These are phyloP conservation scores for Chymomyza amoena DNA, from an alignment of 2,888 invertebrate genomes.

Conservation along the genomic window DNA sequence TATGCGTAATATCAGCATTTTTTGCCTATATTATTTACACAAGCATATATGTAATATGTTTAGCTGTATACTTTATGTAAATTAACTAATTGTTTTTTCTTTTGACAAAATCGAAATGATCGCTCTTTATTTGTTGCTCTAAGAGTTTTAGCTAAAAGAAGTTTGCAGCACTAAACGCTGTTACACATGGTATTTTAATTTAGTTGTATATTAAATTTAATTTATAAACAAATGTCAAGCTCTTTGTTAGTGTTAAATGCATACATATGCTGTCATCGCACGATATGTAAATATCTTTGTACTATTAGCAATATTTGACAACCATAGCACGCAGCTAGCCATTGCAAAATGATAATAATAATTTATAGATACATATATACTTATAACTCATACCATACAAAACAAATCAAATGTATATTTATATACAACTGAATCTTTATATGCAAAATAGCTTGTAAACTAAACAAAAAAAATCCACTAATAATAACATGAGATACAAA, in stretches of 20 bases:
- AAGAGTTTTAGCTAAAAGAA: neutral
- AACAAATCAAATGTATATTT: conserved; percentile 19
- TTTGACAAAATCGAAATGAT: neutral
- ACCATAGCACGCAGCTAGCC: conserved; percentile 40
- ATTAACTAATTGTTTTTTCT: neutral
- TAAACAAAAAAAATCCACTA: conserved; percentile 22
- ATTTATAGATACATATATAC: conserved; percentile 39
- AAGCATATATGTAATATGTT: neutral
- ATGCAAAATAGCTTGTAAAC: conserved; percentile 14
- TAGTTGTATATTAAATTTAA: conserved; percentile 44
- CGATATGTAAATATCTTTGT: neutral
- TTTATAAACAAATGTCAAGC: conserved; percentile 21
- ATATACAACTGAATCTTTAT: conserved; percentile 15
- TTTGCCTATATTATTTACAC: neutral
- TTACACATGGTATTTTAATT: conserved; percentile 47
- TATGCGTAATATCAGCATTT: neutral
- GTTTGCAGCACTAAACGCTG: neutral
- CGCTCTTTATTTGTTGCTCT: neutral
- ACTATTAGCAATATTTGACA: conserved; percentile 6
- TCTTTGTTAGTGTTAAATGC: conserved; percentile 33
- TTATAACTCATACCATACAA: neutral
- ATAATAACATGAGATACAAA: conserved; percentile 13
- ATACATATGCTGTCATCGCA: neutral
- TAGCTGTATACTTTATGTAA: neutral
- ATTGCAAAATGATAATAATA: conserved; percentile 48